phyloP scores from a whole-genome alignment of 2,113 vertebrate genomes.

The Chaetodon trifascialis region DNA sequence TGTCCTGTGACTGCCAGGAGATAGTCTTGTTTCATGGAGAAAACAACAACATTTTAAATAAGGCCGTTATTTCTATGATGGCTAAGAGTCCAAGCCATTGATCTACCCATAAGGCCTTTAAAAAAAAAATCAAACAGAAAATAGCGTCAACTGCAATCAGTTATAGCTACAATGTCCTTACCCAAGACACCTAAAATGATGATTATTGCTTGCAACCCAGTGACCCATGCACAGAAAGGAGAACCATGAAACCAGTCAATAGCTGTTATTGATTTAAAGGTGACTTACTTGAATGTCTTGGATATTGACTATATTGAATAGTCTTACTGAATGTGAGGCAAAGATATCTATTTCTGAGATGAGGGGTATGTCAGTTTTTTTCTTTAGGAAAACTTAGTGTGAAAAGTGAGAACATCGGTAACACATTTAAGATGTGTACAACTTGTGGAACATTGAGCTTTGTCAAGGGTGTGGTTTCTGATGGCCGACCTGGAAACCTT shows the following conservation, averaged over 20 bases:
- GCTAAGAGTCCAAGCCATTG: not conserved
- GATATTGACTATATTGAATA: not conserved
- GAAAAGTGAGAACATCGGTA: not conserved
- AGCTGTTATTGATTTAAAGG: not conserved
- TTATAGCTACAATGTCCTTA: not conserved
- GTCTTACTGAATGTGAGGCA: not conserved
- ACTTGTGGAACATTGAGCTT: constrained; percentile 4
- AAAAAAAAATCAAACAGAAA: no score
- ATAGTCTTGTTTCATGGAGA: no score
- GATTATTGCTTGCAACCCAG: not conserved
- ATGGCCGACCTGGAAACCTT: constrained; percentile 13
- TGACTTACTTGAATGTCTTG: not conserved
- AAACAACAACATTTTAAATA: not conserved
- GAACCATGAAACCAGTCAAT: not conserved
- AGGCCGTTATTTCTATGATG: not conserved
- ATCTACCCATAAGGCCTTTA: not conserved
- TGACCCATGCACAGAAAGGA: not conserved
- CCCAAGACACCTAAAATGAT: not conserved
- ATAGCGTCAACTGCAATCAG: not conserved
- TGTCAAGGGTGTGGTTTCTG: constrained; percentile 38
- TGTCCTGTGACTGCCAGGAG: not conserved
- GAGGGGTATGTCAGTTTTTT: not conserved
- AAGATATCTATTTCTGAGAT: not conserved
- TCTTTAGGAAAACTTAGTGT: not conserved
- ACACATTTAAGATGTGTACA: constrained; percentile 6